phyloP scores from a whole-genome alignment of 2,888 invertebrate genomes.

The Tuberolachnus salignus region DNA sequence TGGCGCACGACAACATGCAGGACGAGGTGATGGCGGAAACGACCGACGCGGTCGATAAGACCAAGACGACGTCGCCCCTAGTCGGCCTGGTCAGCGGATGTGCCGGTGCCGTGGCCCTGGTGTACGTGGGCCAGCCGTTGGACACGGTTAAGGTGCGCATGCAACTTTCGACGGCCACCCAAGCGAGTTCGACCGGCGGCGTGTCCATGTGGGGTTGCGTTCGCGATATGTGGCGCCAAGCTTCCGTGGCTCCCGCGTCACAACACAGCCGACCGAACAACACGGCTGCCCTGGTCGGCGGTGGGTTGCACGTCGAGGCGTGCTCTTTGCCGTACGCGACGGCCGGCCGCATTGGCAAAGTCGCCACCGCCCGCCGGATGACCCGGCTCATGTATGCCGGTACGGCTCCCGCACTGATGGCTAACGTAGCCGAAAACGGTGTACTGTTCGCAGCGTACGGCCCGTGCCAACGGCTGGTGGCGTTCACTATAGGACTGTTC shows the following conservation, averaged over 20 bases:
- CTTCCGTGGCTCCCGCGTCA: background rate
- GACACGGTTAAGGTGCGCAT: slow-evolving; percentile 99
- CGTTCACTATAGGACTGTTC: background rate
- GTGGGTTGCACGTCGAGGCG: background rate
- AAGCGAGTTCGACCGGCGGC: slow-evolving; percentile 59
- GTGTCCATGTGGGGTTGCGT: slow-evolving; percentile 44
- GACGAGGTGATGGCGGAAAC: background rate
- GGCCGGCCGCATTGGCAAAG: background rate
- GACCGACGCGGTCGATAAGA: background rate
- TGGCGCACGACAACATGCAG: too few relatives aligned
- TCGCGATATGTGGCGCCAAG: slow-evolving; percentile 46
- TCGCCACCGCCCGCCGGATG: slow-evolving; percentile 17
- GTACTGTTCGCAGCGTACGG: slow-evolving; percentile 67
- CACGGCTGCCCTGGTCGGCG: background rate
- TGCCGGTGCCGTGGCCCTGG: slow-evolving; percentile 90
- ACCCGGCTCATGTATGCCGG: slow-evolving; percentile 77
- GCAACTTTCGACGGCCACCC: slow-evolving; percentile 91
- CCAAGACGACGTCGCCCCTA: slow-evolving; percentile 60
- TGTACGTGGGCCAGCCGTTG: slow-evolving; percentile 96
- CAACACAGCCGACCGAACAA: background rate
- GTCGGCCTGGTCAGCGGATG: slow-evolving; percentile 86
- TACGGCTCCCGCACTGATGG: slow-evolving; percentile 90
- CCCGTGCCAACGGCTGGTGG: slow-evolving; percentile 14
- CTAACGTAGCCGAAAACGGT: slow-evolving; percentile 97
- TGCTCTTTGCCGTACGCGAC: slow-evolving; percentile 1